Evolutionary conservation across 2,888 invertebrate species (phyloP), one percentile per base, ranked within the genome.

Genomic region (Pocota personata): DNA sequence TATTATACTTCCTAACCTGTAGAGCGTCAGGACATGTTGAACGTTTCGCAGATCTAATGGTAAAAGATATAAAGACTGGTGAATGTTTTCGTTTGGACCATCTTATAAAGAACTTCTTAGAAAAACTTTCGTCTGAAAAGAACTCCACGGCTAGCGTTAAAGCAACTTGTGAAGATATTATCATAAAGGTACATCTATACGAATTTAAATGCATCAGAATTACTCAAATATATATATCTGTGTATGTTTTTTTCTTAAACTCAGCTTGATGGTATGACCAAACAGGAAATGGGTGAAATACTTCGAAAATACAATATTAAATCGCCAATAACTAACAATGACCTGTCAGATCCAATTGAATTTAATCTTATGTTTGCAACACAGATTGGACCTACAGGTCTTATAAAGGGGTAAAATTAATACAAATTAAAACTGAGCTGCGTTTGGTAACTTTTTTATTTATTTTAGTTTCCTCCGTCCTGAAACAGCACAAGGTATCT

Each of bases 331-430:
- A 98, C 98, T 89, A 97, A 97, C 73, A 99, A 99, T 93, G 97
- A 98, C 76, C 93, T 99, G 10, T 95, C 97, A 0, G 98, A 98
- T 89, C 99, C 99, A 0, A 96, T 99, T 88, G 98, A 99, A 90
- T 99, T 99, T 92, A 99, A 99, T 93, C 94, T 99, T 24, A 99
- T 99, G 99, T 99, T 99, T 93, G 97, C 96, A 73, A 99, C 99
- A 0, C 97, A 97, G 92, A 99, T 99, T 90, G 99, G 99, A 19
- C 99, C 99, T 1, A 97, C 99, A 82, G 99, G 99, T 0, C 93
- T 97, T 73, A 94, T 98, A 1, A 98, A 98, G 93, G 98, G 98
- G 93, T 95, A 91, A 93, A 94, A 90, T 0, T 0, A 3, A 21
- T 8, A n/a, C 1, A 10, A 40, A 7, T 10, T 0, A 10, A 27